These are phyloP conservation scores for Ceratosolen fusciceps DNA, from an alignment of 1,140 invertebrate genomes.

Conservation along the genomic window DNA sequence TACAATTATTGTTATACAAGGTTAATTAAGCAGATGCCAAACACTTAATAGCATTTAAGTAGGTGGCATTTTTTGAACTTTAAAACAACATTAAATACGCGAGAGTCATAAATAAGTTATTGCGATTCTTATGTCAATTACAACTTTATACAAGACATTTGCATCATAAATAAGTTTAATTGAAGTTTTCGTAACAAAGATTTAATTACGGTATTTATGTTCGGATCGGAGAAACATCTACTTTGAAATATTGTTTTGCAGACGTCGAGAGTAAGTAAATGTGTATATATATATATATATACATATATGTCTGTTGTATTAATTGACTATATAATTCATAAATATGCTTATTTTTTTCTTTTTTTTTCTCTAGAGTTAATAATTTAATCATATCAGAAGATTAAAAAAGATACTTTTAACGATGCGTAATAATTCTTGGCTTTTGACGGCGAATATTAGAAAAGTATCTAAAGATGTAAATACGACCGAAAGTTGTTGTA, in stretches of 20 bases:
- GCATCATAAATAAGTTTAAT: constrained; percentile 22
- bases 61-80: background rate
- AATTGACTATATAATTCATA: constrained; percentile 13
- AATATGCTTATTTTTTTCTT: constrained; percentile 13
- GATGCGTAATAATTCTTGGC: background rate
- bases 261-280: constrained; percentile 6
- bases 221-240: background rate
- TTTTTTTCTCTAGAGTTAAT: background rate
- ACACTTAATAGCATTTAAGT: background rate
- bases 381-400: background rate
- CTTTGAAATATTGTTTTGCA: constrained; percentile 18
- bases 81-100: background rate
- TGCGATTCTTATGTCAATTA: constrained; percentile 1
- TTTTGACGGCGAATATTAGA: background rate
- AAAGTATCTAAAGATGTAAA: background rate
- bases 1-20: too few species aligned
- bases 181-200: constrained; percentile 17
- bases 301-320: too few species aligned
- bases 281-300: too few species aligned
- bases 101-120: background rate
- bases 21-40: background rate
- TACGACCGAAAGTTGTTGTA: background rate
- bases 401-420: background rate
- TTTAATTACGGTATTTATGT: constrained; percentile 33
- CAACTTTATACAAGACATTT: background rate